phyloP scores from a whole-genome alignment of 1,140 invertebrate species.

The Drosophila pandora region DNA sequence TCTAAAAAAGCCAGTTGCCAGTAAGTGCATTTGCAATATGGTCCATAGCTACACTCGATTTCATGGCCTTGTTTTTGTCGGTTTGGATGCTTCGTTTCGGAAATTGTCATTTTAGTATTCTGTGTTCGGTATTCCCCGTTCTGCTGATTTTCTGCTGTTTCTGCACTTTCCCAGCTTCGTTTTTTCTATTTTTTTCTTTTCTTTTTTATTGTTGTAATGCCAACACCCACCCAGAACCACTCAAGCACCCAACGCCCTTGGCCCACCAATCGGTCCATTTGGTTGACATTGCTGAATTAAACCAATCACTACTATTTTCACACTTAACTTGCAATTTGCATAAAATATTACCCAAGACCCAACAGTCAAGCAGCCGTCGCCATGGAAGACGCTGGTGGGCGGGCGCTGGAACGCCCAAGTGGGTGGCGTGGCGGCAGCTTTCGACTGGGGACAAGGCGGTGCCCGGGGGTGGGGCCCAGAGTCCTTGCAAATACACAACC shows the following conservation, averaged over 20 bases:
- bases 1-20: neutral
- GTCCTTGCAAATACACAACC: constrained; percentile 70
- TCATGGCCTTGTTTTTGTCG: constrained; percentile 58
- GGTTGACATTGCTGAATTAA: constrained; percentile 82
- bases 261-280: constrained; percentile 57
- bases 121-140: constrained; percentile 62
- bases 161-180: constrained; percentile 63
- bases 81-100: constrained; percentile 61
- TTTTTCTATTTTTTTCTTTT: constrained; percentile 32
- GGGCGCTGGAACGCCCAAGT: constrained; percentile 1
- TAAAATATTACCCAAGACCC: constrained; percentile 82
- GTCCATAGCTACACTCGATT: constrained; percentile 4
- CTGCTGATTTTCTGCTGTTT: constrained; percentile 77
- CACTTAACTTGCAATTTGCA: constrained; percentile 83
- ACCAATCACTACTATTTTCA: constrained; percentile 83
- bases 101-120: constrained; percentile 80
- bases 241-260: constrained; percentile 6
- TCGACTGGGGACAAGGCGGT: neutral
- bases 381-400: constrained; percentile 33
- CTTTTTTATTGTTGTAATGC: constrained; percentile 7
- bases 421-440: constrained; percentile 4
- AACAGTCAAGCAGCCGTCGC: constrained; percentile 70
- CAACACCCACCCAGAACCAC: constrained; percentile 11
- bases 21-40: constrained; percentile 36
- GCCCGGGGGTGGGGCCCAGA: constrained; percentile 23